phyloP scores from a whole-genome alignment of 2,113 vertebrate genomes.

The Trachemys scripta region DNA sequence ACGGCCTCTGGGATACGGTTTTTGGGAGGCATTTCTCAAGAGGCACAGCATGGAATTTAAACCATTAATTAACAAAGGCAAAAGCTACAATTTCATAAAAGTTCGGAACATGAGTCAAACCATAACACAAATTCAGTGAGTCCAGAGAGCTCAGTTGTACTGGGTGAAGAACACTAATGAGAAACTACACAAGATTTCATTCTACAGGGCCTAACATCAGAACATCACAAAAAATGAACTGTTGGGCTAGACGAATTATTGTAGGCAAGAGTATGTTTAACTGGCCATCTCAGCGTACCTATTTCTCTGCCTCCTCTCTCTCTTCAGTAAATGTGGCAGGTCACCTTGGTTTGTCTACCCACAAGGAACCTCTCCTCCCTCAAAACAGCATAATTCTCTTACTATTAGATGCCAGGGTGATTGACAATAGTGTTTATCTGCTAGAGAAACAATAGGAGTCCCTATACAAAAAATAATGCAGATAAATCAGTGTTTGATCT shows the following conservation, averaged over 20 bases:
- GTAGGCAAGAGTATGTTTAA: background rate
- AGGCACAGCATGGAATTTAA: background rate
- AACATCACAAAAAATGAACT: background rate
- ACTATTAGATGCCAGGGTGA: background rate
- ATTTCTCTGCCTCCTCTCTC: background rate
- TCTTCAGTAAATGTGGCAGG: background rate
- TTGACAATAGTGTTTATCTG: slow-evolving; percentile 7
- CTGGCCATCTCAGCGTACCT: background rate
- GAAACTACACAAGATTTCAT: background rate
- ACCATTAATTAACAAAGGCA: background rate
- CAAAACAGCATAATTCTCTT: slow-evolving; percentile 11
- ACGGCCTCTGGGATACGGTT: background rate
- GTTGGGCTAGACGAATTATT: background rate
- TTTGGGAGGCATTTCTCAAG: background rate
- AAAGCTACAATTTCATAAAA: background rate
- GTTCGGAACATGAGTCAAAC: background rate
- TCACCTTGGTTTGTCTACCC: slow-evolving; percentile 36
- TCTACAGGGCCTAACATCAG: background rate
- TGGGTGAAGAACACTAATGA: background rate
- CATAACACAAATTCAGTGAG: background rate
- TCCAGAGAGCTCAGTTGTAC: background rate
- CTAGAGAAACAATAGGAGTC: slow-evolving; percentile 41
- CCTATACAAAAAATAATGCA: slow-evolving; percentile 27
- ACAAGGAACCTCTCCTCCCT: background rate
- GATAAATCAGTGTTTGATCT: slow-evolving; percentile 59